phyloP scores from a whole-genome alignment of 53 echinoderm and acorn worm species.

The Temnopleurus reevesii region DNA sequence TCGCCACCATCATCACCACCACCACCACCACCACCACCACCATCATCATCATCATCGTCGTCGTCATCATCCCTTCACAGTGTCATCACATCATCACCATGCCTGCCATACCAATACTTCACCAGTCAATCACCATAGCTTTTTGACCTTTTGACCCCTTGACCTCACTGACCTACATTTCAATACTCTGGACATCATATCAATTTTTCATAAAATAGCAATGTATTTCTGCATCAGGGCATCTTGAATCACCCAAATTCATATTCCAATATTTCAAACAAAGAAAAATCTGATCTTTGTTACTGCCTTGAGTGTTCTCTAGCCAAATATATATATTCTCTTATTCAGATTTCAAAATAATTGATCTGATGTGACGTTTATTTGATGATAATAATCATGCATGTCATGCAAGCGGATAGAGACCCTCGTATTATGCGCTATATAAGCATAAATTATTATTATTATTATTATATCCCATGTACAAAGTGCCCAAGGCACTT shows the following conservation, averaged over 20 bases:
- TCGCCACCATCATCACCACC: not conserved
- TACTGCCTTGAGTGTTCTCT: not conserved
- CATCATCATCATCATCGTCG: constrained; percentile 26
- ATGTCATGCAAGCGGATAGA: no score
- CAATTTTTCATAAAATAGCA: constrained; percentile 2
- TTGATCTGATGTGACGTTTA: no score
- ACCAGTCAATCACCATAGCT: not conserved
- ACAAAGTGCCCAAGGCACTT: no score
- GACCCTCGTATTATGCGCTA: no score
- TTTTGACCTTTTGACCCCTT: constrained; percentile 5
- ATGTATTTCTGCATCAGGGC: not conserved
- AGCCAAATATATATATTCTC: constrained; percentile 8
- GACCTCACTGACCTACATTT: not conserved
- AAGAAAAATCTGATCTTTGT: not conserved
- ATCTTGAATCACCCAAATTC: not conserved
- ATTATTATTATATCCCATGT: no score
- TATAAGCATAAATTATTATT: no score
- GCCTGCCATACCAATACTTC: not conserved
- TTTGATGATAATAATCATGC: no score
- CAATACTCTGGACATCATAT: not conserved
- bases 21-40: not conserved
- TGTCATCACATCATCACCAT: not conserved
- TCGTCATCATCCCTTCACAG: constrained; percentile 13
- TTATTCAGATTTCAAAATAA: constrained; percentile 8
- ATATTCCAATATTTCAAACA: not conserved